These are phyloP conservation scores for Hypsopygia costalis DNA, from an alignment of 2,888 invertebrate genomes.

Conservation along the genomic window DNA sequence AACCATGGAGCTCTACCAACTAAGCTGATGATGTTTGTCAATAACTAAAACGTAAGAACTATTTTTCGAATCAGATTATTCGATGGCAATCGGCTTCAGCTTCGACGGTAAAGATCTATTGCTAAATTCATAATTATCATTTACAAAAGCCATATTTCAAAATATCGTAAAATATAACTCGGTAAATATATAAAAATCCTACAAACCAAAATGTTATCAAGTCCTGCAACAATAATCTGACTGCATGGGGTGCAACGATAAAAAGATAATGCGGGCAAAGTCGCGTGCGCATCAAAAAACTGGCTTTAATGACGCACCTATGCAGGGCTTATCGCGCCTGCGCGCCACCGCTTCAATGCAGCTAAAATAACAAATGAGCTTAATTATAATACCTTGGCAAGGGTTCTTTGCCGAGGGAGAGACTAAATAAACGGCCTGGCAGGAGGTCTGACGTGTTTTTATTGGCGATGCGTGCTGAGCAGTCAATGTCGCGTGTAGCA, in stretches of 20 bases:
- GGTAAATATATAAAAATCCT: no score
- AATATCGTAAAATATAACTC: no score
- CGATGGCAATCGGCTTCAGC: no score
- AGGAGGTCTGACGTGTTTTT: slow-evolving; percentile 67
- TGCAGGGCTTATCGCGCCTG: slow-evolving; percentile 76
- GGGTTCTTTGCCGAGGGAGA: slow-evolving; percentile 45
- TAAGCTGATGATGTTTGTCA: no score
- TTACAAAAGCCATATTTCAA: no score
- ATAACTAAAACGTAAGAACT: no score
- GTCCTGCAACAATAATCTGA: slow-evolving; percentile 55
- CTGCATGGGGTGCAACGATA: slow-evolving; percentile 76
- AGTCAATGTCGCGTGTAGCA: slow-evolving; percentile 68
- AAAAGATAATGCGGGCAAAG: slow-evolving; percentile 75
- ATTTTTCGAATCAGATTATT: no score
- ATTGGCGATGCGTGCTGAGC: slow-evolving; percentile 58
- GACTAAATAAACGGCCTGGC: slow-evolving; percentile 51
- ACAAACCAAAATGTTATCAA: slow-evolving; percentile 33
- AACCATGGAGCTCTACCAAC: no score
- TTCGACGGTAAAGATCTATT: no score
- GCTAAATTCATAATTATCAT: no score
- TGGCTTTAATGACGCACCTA: slow-evolving; percentile 73
- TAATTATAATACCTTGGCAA: slow-evolving; percentile 73
- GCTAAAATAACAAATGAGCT: slow-evolving; percentile 70
- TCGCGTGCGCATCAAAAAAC: slow-evolving; percentile 75
- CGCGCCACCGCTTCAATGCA: slow-evolving; percentile 40